Conservation (phyloP, 2,888 invertebrate species). For the Acholoe squamosa region DNA sequence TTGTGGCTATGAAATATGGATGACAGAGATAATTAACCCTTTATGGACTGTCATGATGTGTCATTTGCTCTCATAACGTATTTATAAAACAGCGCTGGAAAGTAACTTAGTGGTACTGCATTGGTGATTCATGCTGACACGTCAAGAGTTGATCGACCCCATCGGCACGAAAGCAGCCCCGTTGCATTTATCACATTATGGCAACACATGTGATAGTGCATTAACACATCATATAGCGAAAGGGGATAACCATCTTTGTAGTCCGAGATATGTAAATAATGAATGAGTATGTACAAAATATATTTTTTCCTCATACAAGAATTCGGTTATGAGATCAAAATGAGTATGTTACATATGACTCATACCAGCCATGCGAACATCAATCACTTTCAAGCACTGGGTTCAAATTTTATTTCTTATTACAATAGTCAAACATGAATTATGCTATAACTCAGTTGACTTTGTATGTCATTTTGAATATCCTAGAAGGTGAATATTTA, state of each 20-base stretch:
- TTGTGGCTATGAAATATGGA: no score
- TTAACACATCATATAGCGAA: no score
- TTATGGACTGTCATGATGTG: no score
- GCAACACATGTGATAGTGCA: background rate
- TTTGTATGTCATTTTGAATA: background rate
- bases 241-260: background rate
- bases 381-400: background rate
- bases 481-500: background rate
- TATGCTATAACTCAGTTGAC: background rate
- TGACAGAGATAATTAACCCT: no score
- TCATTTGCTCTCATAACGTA: no score
- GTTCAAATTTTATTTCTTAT: background rate
- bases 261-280: background rate
- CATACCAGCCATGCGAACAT: background rate
- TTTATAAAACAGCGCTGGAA: background rate
- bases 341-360: background rate
- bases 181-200: background rate
- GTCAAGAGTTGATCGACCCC: background rate
- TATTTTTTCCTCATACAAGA: background rate
- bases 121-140: background rate
- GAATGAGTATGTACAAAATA: slow-evolving; percentile 46
- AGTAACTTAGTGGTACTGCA: background rate
- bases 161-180: background rate
- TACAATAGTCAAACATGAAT: background rate
- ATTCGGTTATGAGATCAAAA: slow-evolving; percentile 16